phyloP scores from a whole-genome alignment of 2,888 invertebrate genomes.

The Adelphocoris suturalis region DNA sequence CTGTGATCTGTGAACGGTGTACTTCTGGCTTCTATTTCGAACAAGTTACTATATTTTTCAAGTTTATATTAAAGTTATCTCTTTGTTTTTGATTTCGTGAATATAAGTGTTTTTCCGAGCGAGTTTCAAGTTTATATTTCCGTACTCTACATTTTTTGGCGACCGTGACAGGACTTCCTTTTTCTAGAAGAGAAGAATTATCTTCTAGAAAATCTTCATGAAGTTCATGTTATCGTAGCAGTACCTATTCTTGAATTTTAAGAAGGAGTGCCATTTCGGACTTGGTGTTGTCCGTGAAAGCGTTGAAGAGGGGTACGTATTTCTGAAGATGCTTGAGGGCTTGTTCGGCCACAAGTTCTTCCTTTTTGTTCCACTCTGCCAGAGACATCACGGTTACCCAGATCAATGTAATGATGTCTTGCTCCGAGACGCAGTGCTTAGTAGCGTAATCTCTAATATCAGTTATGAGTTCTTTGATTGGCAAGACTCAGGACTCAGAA shows the following conservation, averaged over 20 bases:
- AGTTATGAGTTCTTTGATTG: constrained; percentile 90
- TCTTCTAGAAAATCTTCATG: constrained; percentile 98
- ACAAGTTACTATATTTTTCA: too few species aligned
- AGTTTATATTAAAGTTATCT: too few species aligned
- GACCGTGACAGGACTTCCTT: too few species aligned
- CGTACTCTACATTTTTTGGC: too few species aligned
- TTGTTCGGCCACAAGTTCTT: constrained; percentile 96
- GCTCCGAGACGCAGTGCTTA: constrained; percentile 91
- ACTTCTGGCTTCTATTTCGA: too few species aligned
- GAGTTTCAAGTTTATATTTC: too few species aligned
- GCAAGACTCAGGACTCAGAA: too few species aligned
- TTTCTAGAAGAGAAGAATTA: constrained; percentile 97
- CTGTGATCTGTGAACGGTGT: too few species aligned
- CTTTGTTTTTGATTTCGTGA: too few species aligned
- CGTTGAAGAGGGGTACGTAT: constrained; percentile 91
- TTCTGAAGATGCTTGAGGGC: constrained; percentile 93
- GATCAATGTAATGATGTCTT: constrained; percentile 92
- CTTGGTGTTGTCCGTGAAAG: constrained; percentile 91
- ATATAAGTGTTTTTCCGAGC: too few species aligned
- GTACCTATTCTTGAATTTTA: constrained; percentile 97
- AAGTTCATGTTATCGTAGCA: constrained; percentile 99
- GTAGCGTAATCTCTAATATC: constrained; percentile 92
- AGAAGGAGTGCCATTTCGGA: constrained; percentile 93
- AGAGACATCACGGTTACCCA: constrained; percentile 97
- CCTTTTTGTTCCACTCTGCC: constrained; percentile 99